These are phyloP conservation scores for Crotophaga sulcirostris DNA, from an alignment of 2,113 vertebrate genomes.

Conservation along the genomic window DNA sequence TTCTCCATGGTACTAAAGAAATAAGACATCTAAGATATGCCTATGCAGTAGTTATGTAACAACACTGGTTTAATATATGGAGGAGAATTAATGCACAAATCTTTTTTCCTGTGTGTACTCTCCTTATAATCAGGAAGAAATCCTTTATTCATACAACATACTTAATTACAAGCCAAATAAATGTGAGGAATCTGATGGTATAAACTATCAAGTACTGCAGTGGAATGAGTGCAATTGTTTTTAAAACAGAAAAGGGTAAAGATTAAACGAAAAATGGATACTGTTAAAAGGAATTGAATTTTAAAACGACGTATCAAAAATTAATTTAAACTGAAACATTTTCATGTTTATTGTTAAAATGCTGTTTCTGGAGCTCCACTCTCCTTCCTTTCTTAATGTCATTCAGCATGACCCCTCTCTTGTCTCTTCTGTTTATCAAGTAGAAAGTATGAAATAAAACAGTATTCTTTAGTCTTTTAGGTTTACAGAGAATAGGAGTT, in stretches of 20 bases:
- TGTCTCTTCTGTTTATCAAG: neutral
- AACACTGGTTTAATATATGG: neutral
- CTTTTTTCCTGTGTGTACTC: neutral
- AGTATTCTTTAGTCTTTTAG: neutral
- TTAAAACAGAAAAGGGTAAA: neutral
- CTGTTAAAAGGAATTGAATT: constrained; percentile 23
- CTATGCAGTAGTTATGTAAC: neutral
- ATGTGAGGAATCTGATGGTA: neutral
- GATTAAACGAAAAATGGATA: neutral
- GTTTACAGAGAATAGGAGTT: neutral
- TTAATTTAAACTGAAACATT: constrained; percentile 11
- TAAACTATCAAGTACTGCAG: neutral
- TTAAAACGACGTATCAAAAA: neutral
- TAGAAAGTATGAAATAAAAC: neutral
- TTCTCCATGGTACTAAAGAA: neutral
- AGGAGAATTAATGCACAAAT: neutral
- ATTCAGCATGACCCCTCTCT: neutral
- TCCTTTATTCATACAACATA: neutral
- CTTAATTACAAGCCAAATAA: constrained; percentile 15
- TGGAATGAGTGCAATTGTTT: neutral
- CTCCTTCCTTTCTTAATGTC: neutral
- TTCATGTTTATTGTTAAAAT: constrained; percentile 18
- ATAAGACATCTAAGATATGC: neutral
- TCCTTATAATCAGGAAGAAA: neutral
- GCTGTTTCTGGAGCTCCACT: neutral